Base-by-base conservation (phyloP, 1,140 invertebrate species). In the Bombus waltoni region DNA sequence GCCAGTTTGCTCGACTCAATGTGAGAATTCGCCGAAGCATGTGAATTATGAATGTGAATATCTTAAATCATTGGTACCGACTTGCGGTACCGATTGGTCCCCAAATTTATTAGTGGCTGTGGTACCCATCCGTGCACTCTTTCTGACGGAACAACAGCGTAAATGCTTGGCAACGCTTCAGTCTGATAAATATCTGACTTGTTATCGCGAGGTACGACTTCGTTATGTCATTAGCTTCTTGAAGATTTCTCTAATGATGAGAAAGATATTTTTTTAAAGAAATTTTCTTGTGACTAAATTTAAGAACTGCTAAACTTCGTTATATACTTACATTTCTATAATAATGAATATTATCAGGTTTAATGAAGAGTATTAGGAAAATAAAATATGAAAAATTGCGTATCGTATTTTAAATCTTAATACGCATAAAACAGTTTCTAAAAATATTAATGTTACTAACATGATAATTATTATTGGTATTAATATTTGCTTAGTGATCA, bases 51-150 rank as follows among this genome's bases (percentile, higher is more conserved):
- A 97, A 88, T 97, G 97, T 90, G 88, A 94, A 68, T 93, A 96
- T 22, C 95, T 97, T 79, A 94, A 93, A 62, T 92, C 92, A 72
- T 96, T 96, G 96, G 80, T 93, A 53, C 90, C 93, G 32, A 96
- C 93, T 57, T 96, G 95, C 88, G 93, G 96, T 9, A 91, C 94
- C 0, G 92, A 94, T 71, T 95, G 95, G 87, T 94, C 96, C 32
- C 94, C 95, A 78, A 94, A 96, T 15, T 93, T 96, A 10, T 74
- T 96, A 18, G 93, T 96, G 59, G 95, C 96, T 11, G 92, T 97
- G 18, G 95, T 96, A 3, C 94, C 96, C n/a, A 95, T 97, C 85
- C 95, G 97, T 80, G 95, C 96, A 8, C 93, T 97, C 40, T 93
- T 96, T 65, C 92, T 97, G 66, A 94, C 92, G 79, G 94, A 96